A percentile compares a stretch with the other conserved stretches of the same genome.
Evolutionary conservation across 2,797 vertebrate genomes (phyloP).

Genomic region (Spheniscus humboldti): DNA sequence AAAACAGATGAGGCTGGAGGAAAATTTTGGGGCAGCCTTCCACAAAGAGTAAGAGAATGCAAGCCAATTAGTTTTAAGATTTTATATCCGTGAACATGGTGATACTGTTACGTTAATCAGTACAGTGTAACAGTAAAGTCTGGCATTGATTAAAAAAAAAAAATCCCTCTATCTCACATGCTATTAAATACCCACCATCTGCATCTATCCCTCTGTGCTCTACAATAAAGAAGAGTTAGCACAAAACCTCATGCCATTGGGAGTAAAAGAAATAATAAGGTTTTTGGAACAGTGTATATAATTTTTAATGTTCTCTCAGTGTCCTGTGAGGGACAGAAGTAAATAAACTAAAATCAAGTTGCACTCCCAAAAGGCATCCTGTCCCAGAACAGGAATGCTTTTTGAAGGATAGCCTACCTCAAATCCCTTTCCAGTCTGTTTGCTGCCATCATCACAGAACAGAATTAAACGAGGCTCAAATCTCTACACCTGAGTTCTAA

Average conservation of each 20-base stretch:
- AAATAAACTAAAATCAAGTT: background rate
- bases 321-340: background rate
- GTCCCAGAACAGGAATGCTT: background rate
- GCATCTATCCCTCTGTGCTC: background rate
- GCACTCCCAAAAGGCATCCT: background rate
- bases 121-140: background rate
- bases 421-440: background rate
- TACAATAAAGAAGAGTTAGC: background rate
- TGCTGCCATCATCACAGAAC: background rate
- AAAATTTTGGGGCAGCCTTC: background rate
- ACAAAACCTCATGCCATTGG: background rate
- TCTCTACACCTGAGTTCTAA: background rate
- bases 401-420: background rate
- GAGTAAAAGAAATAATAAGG: background rate
- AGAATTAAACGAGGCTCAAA: background rate
- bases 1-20: background rate
- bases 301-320: background rate
- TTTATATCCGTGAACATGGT: rapidly evolving
- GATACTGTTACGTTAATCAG: background rate
- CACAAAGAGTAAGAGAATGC: background rate
- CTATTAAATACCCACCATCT: background rate
- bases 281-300: background rate
- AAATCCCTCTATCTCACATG: background rate
- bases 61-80: background rate
- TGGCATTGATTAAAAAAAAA: background rate